Evolutionary conservation across 2,888 invertebrate species (phyloP), one percentile per base, ranked within the genome.

Genomic region (Troides oblongomaculatus): DNA sequence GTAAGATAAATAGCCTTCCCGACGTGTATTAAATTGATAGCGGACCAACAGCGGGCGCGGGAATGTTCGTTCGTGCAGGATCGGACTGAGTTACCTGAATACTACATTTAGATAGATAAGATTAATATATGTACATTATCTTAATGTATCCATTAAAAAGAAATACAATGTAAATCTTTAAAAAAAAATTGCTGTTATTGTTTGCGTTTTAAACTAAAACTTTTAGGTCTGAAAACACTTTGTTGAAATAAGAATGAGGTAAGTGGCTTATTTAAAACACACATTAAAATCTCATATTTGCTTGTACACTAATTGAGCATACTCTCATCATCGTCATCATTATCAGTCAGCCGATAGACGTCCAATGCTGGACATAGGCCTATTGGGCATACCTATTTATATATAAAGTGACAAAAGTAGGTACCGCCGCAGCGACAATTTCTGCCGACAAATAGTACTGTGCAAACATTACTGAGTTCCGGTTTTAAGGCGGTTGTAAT

Each of bases 21-120:
- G 87, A 85, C 86, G 87, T 78, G 88, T 90, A 90, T 90, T 87
- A 90, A 88, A 88, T 91, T 91, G 90, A 92, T 90, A 92, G 92
- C 82, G 85, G 87, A 79, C 89, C 87, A 86, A 84, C 85, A 73
- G 79, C 78, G 82, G 80, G 80, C 76, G 78, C 83, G 75, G 88
- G 89, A 89, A 88, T 89, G 85, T 81, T 78, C 77, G 83, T 79
- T 84, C 64, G 60, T 64, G 67, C 86, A 85, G 85, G 84, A 85
- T 83, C 81, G 74, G 83, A 79, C 64, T 68, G 39, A 68, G 67
- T 71, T 71, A 67, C 70, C 67, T 68, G 67, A 58, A 64, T 56
- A 59, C 56, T 60, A 50, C 63, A 43, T 60, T 36, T 21, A 66
- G 59, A 67, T 63, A 69, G 62, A 63, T 63, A 66, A 62, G 43